A percentile compares a stretch with the other conserved stretches of the same genome.
Evolutionary conservation across 2,888 invertebrate genomes (phyloP).

Genomic region (Diplolepis rosae): DNA sequence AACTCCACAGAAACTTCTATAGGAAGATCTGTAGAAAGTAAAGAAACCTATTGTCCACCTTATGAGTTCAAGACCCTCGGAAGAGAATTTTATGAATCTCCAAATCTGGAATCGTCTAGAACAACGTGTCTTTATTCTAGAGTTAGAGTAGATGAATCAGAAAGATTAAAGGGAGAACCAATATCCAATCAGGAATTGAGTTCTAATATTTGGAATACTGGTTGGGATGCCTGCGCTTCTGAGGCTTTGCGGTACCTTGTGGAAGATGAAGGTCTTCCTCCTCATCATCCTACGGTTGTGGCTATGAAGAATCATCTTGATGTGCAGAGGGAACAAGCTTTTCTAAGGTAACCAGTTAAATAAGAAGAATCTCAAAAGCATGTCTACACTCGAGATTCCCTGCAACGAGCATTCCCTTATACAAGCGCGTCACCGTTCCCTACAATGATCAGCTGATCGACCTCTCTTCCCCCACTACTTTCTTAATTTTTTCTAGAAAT

Average conservation of each 20-base stretch:
- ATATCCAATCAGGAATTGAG: neutral
- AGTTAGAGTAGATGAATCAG: neutral
- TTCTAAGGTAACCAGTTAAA: slow-evolving; percentile 58
- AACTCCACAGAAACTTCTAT: neutral
- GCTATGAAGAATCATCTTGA: slow-evolving; percentile 67
- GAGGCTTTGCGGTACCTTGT: slow-evolving; percentile 67
- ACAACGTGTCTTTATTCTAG: slow-evolving; percentile 7
- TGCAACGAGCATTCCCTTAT: too few relatives aligned
- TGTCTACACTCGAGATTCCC: too few relatives aligned
- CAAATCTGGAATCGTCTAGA: neutral
- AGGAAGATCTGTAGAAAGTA: neutral
- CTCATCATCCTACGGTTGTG: slow-evolving; percentile 66
- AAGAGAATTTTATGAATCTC: neutral
- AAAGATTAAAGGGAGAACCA: neutral
- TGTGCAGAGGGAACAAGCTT: slow-evolving; percentile 60
- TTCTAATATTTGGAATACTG: slow-evolving; percentile 58
- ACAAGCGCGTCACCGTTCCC: too few relatives aligned
- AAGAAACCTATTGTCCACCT: neutral
- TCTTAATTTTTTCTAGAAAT: too few relatives aligned
- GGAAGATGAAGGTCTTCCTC: slow-evolving; percentile 65
- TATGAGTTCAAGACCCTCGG: slow-evolving; percentile 4
- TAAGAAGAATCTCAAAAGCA: neutral
- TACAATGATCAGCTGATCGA: too few relatives aligned
- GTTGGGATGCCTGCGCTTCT: slow-evolving; percentile 67
- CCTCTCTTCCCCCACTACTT: too few relatives aligned